Evolutionary conservation across 2,113 vertebrate species (phyloP).

Genomic region (Nyctereutes procyonoides): DNA sequence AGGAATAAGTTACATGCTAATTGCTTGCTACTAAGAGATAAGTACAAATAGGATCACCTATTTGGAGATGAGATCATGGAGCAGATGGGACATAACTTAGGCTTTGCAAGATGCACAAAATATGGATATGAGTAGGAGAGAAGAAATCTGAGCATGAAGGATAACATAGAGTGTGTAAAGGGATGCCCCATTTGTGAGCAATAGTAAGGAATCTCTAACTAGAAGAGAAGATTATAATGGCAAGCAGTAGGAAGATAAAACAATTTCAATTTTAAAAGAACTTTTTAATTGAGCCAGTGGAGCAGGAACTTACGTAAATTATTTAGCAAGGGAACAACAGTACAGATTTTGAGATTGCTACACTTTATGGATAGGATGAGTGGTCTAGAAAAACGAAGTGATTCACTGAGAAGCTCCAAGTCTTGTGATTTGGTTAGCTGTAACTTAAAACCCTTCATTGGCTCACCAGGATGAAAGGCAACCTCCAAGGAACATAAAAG

Average conservation of each 20-base stretch:
- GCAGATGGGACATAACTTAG: background rate
- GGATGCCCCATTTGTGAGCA: background rate
- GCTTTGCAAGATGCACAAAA: slow-evolving; percentile 21
- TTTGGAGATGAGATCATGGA: slow-evolving; percentile 21
- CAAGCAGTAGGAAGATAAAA: background rate
- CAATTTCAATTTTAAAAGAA: background rate
- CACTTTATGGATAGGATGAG: background rate
- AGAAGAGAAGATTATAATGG: background rate
- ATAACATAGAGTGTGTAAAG: background rate
- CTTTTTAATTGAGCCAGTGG: background rate
- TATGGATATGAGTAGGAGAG: background rate
- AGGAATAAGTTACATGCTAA: slow-evolving; percentile 61
- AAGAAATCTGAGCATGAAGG: background rate
- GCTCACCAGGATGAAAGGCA: background rate
- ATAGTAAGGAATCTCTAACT: background rate
- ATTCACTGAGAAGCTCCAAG: background rate
- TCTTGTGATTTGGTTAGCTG: background rate
- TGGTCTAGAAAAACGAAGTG: background rate
- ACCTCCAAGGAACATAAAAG: background rate
- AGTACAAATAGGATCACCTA: slow-evolving; percentile 54
- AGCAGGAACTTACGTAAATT: background rate
- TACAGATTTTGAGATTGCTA: background rate
- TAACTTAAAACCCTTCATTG: background rate
- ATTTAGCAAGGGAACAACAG: background rate
- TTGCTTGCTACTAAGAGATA: slow-evolving; percentile 52